These are phyloP conservation scores for Lutraria rhynchaena DNA, from an alignment of 1,140 invertebrate genomes.

Conservation along the genomic window DNA sequence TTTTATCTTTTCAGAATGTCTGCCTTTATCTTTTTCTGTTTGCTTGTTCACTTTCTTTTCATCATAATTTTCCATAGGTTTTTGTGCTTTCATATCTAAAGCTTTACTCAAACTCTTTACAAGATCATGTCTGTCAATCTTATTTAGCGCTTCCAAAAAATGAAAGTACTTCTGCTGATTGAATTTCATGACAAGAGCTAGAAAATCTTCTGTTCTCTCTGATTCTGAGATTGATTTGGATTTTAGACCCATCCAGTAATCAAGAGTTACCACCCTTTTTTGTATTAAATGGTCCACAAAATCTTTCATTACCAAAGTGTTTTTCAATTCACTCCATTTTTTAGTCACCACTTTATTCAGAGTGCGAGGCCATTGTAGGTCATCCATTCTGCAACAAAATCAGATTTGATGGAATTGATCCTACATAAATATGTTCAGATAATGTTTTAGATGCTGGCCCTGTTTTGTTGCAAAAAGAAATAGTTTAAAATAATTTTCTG, in stretches of 20 bases:
- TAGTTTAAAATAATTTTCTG: no score
- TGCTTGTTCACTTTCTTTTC: background rate
- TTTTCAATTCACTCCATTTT: constrained; percentile 53
- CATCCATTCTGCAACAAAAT: constrained; percentile 53
- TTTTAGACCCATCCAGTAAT: constrained; percentile 60
- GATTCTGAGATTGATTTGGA: constrained; percentile 55
- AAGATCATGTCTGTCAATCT: constrained; percentile 45
- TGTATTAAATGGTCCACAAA: constrained; percentile 56
- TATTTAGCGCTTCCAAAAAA: constrained; percentile 50
- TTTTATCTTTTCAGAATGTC: no score
- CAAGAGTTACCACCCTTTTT: constrained; percentile 49
- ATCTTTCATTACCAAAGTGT: constrained; percentile 53
- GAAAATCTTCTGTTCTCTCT: constrained; percentile 54
- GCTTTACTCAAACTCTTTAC: constrained; percentile 27
- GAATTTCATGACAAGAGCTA: constrained; percentile 48
- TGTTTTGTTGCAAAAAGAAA: no score
- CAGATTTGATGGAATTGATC: no score
- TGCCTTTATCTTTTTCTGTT: no score
- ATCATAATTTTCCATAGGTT: constrained; percentile 5
- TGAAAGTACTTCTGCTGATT: constrained; percentile 36
- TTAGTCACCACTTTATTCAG: constrained; percentile 49
- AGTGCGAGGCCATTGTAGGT: constrained; percentile 47
- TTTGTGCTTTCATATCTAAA: constrained; percentile 26
- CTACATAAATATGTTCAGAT: no score
- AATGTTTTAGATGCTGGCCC: no score